Evolutionary conservation across 2,797 vertebrate species (phyloP).

Genomic region (Holocentrus rufus): DNA sequence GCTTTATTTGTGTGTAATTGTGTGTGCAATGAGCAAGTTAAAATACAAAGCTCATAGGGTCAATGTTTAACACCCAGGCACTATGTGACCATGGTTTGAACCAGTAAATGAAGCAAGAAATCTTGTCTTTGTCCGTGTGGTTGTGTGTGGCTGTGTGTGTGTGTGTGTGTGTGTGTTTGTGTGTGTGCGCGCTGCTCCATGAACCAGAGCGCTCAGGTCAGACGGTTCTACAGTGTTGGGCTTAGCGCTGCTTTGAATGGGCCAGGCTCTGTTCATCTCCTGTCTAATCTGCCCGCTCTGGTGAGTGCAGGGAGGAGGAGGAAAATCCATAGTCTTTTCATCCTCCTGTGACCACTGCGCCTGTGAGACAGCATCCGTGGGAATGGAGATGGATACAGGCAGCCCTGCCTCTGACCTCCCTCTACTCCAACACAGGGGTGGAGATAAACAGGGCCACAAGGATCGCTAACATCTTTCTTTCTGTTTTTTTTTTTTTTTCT

Average conservation of each 20-base stretch:
- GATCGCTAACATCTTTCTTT: slow-evolving; percentile 77
- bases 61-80: slow-evolving; percentile 59
- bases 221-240: slow-evolving; percentile 62
- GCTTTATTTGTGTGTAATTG: slow-evolving; percentile 10
- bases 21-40: slow-evolving; percentile 29
- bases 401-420: slow-evolving; percentile 79
- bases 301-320: slow-evolving; percentile 63
- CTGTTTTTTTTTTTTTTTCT: too few species aligned
- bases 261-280: slow-evolving; percentile 73
- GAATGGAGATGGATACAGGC: slow-evolving; percentile 78
- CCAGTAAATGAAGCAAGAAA: slow-evolving; percentile 53
- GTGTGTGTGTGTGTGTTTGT: slow-evolving; percentile 11
- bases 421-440: slow-evolving; percentile 74
- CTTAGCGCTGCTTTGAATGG: slow-evolving; percentile 75
- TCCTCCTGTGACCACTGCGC: slow-evolving; percentile 80
- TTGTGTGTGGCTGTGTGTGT: slow-evolving; percentile 9
- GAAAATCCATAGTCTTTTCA: slow-evolving; percentile 82
- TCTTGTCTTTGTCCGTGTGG: slow-evolving; percentile 20
- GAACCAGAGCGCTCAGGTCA: slow-evolving; percentile 69
- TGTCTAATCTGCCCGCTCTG: slow-evolving; percentile 76
- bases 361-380: slow-evolving; percentile 80
- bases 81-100: slow-evolving; percentile 61
- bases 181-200: slow-evolving; percentile 47
- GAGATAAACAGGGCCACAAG: slow-evolving; percentile 80
- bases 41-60: slow-evolving; percentile 50